Conservation (phyloP, 2,888 invertebrate genomes). For the Caenorhabditis sp. region DNA sequence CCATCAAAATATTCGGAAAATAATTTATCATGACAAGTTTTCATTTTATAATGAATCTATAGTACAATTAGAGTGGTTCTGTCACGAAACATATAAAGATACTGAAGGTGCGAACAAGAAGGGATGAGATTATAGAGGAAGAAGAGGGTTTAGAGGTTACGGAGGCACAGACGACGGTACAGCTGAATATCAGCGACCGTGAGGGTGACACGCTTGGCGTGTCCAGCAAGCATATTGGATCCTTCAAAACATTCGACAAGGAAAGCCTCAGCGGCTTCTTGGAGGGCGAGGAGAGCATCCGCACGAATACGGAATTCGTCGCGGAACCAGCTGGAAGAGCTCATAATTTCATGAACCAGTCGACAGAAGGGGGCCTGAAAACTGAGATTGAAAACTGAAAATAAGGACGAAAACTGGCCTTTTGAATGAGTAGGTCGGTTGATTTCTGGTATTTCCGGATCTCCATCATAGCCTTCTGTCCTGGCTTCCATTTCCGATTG, state of each 20-base stretch:
- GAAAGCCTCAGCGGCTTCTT: conserved; percentile 61
- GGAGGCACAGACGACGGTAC: conserved; percentile 51
- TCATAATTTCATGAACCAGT: conserved; percentile 50
- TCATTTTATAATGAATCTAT: conserved; percentile 16
- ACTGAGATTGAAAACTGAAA: no score
- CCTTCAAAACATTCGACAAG: conserved; percentile 58
- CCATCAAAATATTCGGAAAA: conserved; percentile 24
- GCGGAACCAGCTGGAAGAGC: neutral
- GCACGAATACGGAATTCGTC: conserved; percentile 36
- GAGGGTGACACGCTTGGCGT: conserved; percentile 62
- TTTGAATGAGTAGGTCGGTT: conserved; percentile 54
- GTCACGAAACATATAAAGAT: neutral
- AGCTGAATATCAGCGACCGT: conserved; percentile 55
- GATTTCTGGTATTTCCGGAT: conserved; percentile 60
- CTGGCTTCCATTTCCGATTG: conserved; percentile 36
- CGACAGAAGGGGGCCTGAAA: conserved; percentile 60
- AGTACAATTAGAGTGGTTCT: conserved; percentile 6
- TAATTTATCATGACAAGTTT: neutral
- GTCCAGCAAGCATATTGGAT: conserved; percentile 34
- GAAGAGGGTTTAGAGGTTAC: conserved; percentile 7
- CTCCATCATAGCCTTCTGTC: conserved; percentile 55
- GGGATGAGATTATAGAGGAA: neutral
- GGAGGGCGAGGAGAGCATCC: conserved; percentile 52
- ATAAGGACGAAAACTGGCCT: conserved; percentile 40
- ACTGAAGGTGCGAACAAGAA: neutral